Percentiles rank a stretch among this genome's conserved stretches.
Conservation (phyloP, 2,888 invertebrate genomes). For the Lithophane socia region DNA sequence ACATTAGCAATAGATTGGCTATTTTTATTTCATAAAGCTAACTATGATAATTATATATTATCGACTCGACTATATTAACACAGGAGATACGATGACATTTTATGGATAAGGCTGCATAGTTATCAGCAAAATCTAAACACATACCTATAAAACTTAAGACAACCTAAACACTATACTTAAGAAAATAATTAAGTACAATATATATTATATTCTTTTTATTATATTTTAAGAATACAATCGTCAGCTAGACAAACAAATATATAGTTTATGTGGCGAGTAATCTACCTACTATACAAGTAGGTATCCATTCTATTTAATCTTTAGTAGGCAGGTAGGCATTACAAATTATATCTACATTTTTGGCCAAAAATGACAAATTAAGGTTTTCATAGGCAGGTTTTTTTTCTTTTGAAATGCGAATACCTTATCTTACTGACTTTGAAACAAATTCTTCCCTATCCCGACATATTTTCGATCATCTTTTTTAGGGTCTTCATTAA, state of each 20-base stretch:
- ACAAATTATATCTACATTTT: slow-evolving; percentile 6
- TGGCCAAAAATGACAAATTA: slow-evolving; percentile 25
- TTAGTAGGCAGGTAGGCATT: slow-evolving; percentile 32
- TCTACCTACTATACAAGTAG: neutral
- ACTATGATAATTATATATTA: neutral
- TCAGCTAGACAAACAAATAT: slow-evolving; percentile 28
- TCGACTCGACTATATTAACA: slow-evolving; percentile 3
- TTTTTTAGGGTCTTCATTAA: neutral
- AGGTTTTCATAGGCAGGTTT: slow-evolving; percentile 38
- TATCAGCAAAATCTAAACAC: neutral
- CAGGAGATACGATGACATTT: neutral
- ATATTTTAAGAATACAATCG: slow-evolving; percentile 21
- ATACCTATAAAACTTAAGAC: slow-evolving; percentile 8
- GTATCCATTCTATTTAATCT: neutral
- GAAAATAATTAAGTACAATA: neutral
- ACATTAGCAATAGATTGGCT: neutral
- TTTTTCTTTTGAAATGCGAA: slow-evolving; percentile 40
- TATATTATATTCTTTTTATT: neutral
- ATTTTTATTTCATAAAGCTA: slow-evolving; percentile 9
- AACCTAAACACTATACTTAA: neutral
- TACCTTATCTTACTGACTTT: slow-evolving; percentile 59
- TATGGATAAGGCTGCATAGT: slow-evolving; percentile 6
- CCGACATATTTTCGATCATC: neutral
- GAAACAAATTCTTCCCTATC: slow-evolving; percentile 37
- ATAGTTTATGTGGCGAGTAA: slow-evolving; percentile 30